These are phyloP conservation scores for Manis javanica DNA, from an alignment of 2,797 vertebrate genomes.

Conservation along the genomic window DNA sequence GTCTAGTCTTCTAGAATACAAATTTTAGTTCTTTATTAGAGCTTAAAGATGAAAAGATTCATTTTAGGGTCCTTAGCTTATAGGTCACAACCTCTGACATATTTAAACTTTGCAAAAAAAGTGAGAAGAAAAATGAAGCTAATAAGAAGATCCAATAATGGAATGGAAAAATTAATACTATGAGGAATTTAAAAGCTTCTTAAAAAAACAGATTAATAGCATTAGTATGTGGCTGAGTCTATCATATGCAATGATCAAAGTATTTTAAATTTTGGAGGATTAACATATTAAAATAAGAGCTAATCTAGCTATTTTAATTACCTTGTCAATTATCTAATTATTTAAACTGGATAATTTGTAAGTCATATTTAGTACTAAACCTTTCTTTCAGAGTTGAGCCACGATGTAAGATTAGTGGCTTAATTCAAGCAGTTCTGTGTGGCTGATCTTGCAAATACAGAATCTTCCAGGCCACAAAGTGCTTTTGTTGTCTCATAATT, in stretches of 20 bases:
- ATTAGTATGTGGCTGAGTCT: background rate
- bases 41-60: background rate
- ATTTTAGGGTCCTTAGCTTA: background rate
- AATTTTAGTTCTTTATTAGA: background rate
- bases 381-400: background rate
- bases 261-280: background rate
- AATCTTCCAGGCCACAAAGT: background rate
- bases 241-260: background rate
- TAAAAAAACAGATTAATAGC: background rate
- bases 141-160: background rate
- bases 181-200: background rate
- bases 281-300: conserved; percentile 50
- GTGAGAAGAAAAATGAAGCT: background rate
- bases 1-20: background rate
- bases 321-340: conserved; percentile 37
- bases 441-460: background rate
- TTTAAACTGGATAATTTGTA: conserved; percentile 38
- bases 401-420: background rate
- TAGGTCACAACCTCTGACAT: background rate
- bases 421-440: background rate
- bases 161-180: background rate
- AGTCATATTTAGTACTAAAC: conserved; percentile 5
- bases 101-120: background rate
- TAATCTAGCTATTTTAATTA: conserved; percentile 21
- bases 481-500: background rate